phyloP scores from a whole-genome alignment of 1,140 invertebrate species.

The Drosophila gunungcola region DNA sequence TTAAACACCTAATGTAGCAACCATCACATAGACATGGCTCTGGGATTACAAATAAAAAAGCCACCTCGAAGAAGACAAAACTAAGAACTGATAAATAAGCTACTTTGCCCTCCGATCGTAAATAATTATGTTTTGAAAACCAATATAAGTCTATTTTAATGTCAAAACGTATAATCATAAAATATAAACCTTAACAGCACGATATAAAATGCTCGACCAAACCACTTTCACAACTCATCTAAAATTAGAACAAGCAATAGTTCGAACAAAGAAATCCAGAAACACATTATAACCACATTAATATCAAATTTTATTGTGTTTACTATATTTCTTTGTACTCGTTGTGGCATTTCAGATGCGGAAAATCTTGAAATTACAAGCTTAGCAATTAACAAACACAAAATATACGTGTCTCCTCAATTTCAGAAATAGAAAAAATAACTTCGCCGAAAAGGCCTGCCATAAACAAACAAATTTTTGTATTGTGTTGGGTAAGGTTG shows the following conservation, averaged over 20 bases:
- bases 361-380: constrained; percentile 61
- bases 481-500: constrained; percentile 21
- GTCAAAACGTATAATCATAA: constrained; percentile 8
- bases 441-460: constrained; percentile 33
- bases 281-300: constrained; percentile 9
- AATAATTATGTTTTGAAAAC: too few relatives aligned
- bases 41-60: too few relatives aligned
- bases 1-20: too few relatives aligned
- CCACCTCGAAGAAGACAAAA: too few relatives aligned
- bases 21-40: too few relatives aligned
- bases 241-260: constrained; percentile 28
- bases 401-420: constrained; percentile 41
- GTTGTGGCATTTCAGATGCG: constrained; percentile 32
- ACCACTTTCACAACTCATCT: constrained; percentile 21
- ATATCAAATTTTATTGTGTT: constrained; percentile 31
- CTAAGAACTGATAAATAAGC: background rate
- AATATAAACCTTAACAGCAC: constrained; percentile 10
- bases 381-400: constrained; percentile 65
- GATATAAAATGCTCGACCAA: constrained; percentile 4
- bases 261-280: constrained; percentile 27
- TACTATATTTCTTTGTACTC: constrained; percentile 13
- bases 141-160: background rate
- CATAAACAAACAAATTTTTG: constrained; percentile 42
- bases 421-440: constrained; percentile 40
- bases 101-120: background rate